Evolutionary conservation across 2,797 vertebrate species (phyloP), one percentile per base, ranked within the genome.

Genomic region (Gymnoscopelus braueri): DNA sequence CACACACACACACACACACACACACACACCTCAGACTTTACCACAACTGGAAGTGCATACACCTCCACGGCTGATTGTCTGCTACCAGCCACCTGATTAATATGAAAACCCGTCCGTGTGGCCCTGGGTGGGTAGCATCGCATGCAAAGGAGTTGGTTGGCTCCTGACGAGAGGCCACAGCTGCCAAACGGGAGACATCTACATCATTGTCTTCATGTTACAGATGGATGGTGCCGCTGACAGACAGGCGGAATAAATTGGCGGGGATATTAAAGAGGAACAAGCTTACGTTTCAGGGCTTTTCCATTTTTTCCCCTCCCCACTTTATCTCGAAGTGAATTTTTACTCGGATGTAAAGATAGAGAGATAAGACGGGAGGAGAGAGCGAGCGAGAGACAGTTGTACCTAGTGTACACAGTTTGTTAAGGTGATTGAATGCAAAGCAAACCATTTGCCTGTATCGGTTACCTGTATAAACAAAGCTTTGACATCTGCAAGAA

Each of bases 201-300:
- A 85, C 77, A 84, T 89, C 84, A 74, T 77, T 79, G 89, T 89
- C 73, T 87, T 90, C 81, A 57, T 81, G 87, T 91, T 91, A 84
- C 92, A 91, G 91, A 91, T 83, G 87, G 86, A 90, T 91, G 89
- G 81, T 60, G 61, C 79, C 6, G 82, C 78, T 86, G 90, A 92
- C 88, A 92, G 90, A 92, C 81, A 71, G 61, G 71, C 66, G 2
- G 71, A 85, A 90, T 90, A 90, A 91, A 92, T 89, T 89, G 89
- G 79, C 50, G 13, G 65, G 55, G 73, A 89, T 88, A 86, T 85
- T 78, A 86, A 87, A 84, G 83, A 84, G 79, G 83, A 79, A 80
- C 75, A 3, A 83, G 85, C 81, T 90, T 88, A 86, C 67, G 59
- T 89, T 91, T 86, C 80, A 77, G 64, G 39, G 71, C 67, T 78